These are phyloP conservation scores for Phasianus colchicus DNA, from an alignment of 2,113 vertebrate genomes.

Conservation along the genomic window DNA sequence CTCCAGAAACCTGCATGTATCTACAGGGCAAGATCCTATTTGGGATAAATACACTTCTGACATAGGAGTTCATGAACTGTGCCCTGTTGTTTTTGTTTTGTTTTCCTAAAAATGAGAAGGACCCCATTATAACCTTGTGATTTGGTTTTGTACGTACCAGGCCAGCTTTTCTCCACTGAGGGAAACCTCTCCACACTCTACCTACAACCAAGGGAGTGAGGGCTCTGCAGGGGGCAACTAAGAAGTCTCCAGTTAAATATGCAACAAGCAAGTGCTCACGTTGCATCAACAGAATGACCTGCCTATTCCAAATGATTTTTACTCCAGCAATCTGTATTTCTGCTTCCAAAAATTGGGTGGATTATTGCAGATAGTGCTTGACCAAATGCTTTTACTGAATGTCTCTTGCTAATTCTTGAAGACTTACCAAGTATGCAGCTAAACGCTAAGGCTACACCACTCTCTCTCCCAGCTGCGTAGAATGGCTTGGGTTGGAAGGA, in stretches of 20 bases:
- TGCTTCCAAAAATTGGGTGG: neutral
- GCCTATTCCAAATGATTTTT: neutral
- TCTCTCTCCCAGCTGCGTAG: neutral
- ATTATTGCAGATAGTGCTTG: neutral
- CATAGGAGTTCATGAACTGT: neutral
- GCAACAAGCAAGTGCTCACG: neutral
- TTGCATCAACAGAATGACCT: neutral
- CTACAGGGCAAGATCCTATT: neutral
- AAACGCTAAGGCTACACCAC: neutral
- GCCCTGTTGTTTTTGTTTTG: neutral
- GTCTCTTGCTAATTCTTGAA: neutral
- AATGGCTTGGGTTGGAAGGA: no score
- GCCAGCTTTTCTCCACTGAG: neutral
- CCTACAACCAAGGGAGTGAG: neutral
- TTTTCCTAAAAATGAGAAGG: neutral
- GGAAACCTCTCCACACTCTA: neutral
- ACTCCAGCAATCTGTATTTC: neutral
- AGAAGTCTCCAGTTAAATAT: neutral
- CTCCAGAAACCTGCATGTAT: neutral
- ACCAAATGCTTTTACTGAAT: neutral
- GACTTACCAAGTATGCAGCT: accelerated
- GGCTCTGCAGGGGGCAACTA: neutral
- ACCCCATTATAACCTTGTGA: neutral
- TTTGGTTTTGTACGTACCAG: neutral
- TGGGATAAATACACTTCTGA: neutral